phyloP scores from a whole-genome alignment of 2,797 vertebrate genomes.

The Cossypha heuglini region DNA sequence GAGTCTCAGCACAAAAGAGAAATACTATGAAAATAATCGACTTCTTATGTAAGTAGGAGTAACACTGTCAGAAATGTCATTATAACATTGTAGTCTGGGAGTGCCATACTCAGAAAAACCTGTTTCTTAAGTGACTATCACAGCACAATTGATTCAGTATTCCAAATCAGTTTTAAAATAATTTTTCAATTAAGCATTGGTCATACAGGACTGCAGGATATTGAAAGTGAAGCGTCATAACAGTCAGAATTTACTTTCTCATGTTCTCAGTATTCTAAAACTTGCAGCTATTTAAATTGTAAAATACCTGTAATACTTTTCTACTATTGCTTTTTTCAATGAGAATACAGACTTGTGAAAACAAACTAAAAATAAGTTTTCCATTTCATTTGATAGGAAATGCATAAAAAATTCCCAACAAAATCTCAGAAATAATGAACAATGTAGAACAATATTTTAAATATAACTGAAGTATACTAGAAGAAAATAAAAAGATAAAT shows the following conservation, averaged over 20 bases:
- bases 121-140: not conserved
- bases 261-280: not conserved
- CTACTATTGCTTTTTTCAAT: not conserved
- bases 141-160: not conserved
- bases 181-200: not conserved
- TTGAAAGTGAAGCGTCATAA: not conserved
- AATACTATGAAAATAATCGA: not conserved
- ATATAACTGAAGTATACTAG: not conserved
- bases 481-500: not conserved
- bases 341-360: not conserved
- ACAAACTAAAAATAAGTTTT: not conserved
- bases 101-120: not conserved
- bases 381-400: not conserved
- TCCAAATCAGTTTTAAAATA: not conserved
- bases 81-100: not conserved
- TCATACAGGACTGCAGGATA: not conserved
- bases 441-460: not conserved
- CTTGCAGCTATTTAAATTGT: not conserved
- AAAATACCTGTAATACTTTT: not conserved
- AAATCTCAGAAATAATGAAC: not conserved
- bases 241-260: not conserved
- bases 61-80: not conserved
- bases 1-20: not conserved
- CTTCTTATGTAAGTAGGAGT: not conserved
- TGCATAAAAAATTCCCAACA: rapidly evolving